Evolutionary conservation across 2,888 invertebrate genomes (phyloP).

Genomic region (Panzeria rudis): DNA sequence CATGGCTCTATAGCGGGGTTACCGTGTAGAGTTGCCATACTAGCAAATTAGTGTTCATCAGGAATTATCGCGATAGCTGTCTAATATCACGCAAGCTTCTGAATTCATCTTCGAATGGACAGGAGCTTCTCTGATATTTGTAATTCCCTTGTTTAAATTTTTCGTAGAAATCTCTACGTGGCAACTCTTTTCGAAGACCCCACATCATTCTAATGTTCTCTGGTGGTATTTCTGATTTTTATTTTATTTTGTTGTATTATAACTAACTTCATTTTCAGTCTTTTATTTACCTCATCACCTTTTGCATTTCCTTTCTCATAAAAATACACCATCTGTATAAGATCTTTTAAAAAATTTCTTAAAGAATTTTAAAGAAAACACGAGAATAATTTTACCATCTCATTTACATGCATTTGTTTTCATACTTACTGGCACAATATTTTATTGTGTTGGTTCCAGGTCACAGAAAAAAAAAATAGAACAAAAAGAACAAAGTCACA

Average conservation of each 20-base stretch:
- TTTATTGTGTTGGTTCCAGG: slow-evolving; percentile 36
- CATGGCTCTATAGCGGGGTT: no score
- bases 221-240: slow-evolving; percentile 27
- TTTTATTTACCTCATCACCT: slow-evolving; percentile 31
- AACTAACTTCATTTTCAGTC: background rate
- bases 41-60: no score
- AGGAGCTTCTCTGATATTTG: no score
- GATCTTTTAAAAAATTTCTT: slow-evolving; percentile 27
- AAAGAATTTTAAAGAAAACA: slow-evolving; percentile 36
- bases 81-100: no score
- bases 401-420: slow-evolving; percentile 28
- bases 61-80: no score
- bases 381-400: slow-evolving; percentile 38
- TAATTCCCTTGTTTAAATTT: no score
- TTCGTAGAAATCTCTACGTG: background rate
- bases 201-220: slow-evolving; percentile 9
- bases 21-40: no score
- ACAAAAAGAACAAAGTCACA: slow-evolving; percentile 26
- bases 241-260: slow-evolving; percentile 1
- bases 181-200: slow-evolving; percentile 28
- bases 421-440: slow-evolving; percentile 2
- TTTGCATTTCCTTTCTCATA: slow-evolving; percentile 34
- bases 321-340: slow-evolving; percentile 49
- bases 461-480: slow-evolving; percentile 17
- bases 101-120: no score